Evolutionary conservation across 2,888 invertebrate genomes (phyloP), one percentile per base, ranked within the genome.

Genomic region (Poecilobothrus nobilitatus): DNA sequence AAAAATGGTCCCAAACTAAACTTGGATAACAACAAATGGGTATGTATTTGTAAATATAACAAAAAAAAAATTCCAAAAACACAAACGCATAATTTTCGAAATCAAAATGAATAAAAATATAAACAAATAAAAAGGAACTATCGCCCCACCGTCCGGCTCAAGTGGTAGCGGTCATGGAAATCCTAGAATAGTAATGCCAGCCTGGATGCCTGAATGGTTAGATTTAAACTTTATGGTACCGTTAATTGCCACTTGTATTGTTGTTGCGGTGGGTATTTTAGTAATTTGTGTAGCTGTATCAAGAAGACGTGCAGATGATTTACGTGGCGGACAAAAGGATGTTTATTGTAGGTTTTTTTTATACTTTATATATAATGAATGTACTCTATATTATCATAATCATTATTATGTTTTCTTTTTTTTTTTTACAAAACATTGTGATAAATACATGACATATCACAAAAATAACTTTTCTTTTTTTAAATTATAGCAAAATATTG

Each of bases 171-270:
- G 83, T 81, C 85, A 84, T 70, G 81, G 82, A 53, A 79, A 81
- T 72, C 80, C 82, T 41, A 84, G 83, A 37, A 84, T 84, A 75
- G 85, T 85, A 71, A 81, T 86, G 71, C 87, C 87, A 7, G 82
- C 91, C 0, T 94, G 94, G 93, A 85, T 94, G 74, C 92, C 89
- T 70, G 89, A 90, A 70, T 94, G 94, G 93, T 86, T 94, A 73
- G 93, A 94, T 79, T 88, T 94, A 71, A 93, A 95, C 82, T 91
- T 96, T 73, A 87, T 95, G 78, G 92, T 96, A 33, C 95, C 95
- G 0, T 89, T 95, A 73, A 88, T 92, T 76, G 94, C 94, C 64
- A 94, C 94, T 37, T 86, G 95, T 71, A 91, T 96, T 75, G 94
- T 96, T 74, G 90, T 95, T 80, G 87, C 94, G 76, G 92, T 95